phyloP scores from a whole-genome alignment of 2,797 vertebrate genomes.

The Anabacerthia variegaticeps region DNA sequence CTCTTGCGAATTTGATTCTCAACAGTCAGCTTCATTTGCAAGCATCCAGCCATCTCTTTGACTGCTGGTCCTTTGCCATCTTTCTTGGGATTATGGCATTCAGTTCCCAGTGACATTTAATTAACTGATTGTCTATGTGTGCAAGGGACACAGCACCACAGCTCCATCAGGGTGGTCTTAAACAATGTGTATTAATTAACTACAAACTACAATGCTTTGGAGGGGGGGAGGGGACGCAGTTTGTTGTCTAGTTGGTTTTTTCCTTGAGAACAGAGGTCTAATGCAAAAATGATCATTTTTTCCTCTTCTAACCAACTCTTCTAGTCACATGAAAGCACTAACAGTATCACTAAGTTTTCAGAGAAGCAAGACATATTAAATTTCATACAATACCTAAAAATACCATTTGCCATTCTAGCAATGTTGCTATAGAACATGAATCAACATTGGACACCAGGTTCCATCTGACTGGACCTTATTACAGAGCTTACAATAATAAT shows the following conservation, averaged over 20 bases:
- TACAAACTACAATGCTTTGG: background rate
- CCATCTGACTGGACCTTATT: constrained; percentile 16
- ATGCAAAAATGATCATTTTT: background rate
- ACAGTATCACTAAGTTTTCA: background rate
- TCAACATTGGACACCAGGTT: background rate
- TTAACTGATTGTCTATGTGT: background rate
- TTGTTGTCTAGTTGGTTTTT: background rate
- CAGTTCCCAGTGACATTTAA: background rate
- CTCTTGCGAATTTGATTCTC: background rate
- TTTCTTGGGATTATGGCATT: background rate
- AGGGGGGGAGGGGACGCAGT: fast-evolving
- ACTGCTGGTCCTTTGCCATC: background rate
- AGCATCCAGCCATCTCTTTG: background rate
- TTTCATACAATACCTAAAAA: background rate
- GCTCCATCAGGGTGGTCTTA: background rate
- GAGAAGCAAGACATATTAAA: background rate
- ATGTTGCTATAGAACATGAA: background rate
- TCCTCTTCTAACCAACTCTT: background rate
- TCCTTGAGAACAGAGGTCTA: background rate
- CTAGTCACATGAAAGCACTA: background rate
- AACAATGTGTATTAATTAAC: background rate
- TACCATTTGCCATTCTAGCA: background rate
- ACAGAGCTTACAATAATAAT: constrained; percentile 6
- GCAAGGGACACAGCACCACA: background rate
- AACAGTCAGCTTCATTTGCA: background rate